Percentiles rank a stretch among this genome's conserved stretches.
These are phyloP conservation scores for Shargacucullia verbasci DNA, from an alignment of 2,888 invertebrate genomes.

Conservation along the genomic window DNA sequence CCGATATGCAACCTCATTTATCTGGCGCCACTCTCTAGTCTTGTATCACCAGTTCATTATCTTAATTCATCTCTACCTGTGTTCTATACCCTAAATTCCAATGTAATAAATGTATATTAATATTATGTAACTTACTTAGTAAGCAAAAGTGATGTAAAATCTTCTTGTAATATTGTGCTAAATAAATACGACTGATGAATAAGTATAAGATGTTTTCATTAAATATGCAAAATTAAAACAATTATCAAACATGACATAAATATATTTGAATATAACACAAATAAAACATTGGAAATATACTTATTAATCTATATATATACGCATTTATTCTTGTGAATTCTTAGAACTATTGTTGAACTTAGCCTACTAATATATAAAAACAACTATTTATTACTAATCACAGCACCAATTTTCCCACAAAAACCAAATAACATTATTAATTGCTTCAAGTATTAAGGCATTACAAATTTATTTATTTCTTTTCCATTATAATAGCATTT, in stretches of 20 bases:
- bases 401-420: slow-evolving; percentile 37
- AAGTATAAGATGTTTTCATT: neutral
- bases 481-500: slow-evolving; percentile 89
- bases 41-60: too few species aligned
- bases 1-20: too few species aligned
- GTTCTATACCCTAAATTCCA: neutral
- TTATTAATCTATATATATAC: neutral
- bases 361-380: slow-evolving; percentile 2
- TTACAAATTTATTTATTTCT: slow-evolving; percentile 69
- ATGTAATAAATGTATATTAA: neutral
- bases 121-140: neutral
- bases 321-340: neutral
- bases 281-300: too few species aligned
- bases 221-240: slow-evolving; percentile 20
- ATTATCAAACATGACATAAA: slow-evolving; percentile 12
- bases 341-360: neutral
- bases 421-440: slow-evolving; percentile 1
- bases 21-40: too few species aligned
- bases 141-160: slow-evolving; percentile 1
- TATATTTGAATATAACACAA: slow-evolving; percentile 18
- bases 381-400: slow-evolving; percentile 43
- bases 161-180: slow-evolving; percentile 6
- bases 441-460: slow-evolving; percentile 43
- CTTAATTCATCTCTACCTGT: too few species aligned
- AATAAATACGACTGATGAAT: slow-evolving; percentile 19